Evolutionary conservation across 2,797 vertebrate species (phyloP), one percentile per base, ranked within the genome.

Genomic region (Myripristis murdjan): DNA sequence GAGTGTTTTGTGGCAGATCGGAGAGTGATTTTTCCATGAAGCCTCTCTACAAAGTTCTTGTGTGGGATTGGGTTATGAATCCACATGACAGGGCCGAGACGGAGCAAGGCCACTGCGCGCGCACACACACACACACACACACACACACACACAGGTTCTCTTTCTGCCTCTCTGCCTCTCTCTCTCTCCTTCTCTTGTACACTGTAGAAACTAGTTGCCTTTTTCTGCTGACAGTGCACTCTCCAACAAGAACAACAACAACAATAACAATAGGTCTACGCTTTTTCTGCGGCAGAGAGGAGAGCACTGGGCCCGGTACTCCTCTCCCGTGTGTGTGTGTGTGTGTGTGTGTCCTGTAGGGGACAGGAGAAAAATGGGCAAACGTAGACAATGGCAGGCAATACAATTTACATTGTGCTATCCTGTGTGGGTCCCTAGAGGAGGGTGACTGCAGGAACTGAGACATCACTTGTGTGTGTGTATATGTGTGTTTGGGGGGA

Each of bases 31-130:
- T 77, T 73, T 70, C 74, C 68, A 15, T 48, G 49, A 73, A 81
- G 53, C 58, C 73, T 86, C 77, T 81, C 69, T 73, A 68, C 66
- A 53, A 70, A 79, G 53, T 85, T 90, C 65, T 73, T 75, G 63
- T 75, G 78, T 75, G 74, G 73, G 81, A 92, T 90, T 90, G 85
- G 87, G 87, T 89, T 89, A 89, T 91, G 89, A 91, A 92, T 93
- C 85, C 86, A 87, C 73, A 88, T 83, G 89, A 86, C 89, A 87
- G 79, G 72, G 46, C 70, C 77, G 63, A 86, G 81, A 86, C 79
- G 71, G 67, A 67, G 84, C 86, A 82, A 89, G 87, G 87, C 85
- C 84, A 81, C 63, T 44, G 10, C 16, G 14, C 41, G 5, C n/a
- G 16, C 54, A 23, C 59, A 37, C 69, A 43, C 35, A 47, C 22